Evolutionary conservation across 1,140 invertebrate species (phyloP).

Genomic region (silkworm (Bombyx mori)): ASM3026992v2 NC_085132.1:8881001-8881500

Average conservation of each 20-base stretch:
- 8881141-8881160: slow-evolving; percentile 31
- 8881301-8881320: slow-evolving; percentile 38
- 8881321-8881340: slow-evolving; percentile 58
- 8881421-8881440: too few species aligned
- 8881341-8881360: slow-evolving; percentile 59
- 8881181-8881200: slow-evolving; percentile 59
- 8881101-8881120: slow-evolving; percentile 49
- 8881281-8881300: slow-evolving; percentile 26
- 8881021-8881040: too few species aligned
- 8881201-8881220: slow-evolving; percentile 64
- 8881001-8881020: too few species aligned
- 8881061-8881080: too few species aligned
- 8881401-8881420: slow-evolving; percentile 28
- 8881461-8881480: too few species aligned
- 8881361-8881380: slow-evolving; percentile 62
- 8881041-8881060: too few species aligned
- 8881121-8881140: slow-evolving; percentile 33
- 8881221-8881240: slow-evolving; percentile 56
- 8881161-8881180: slow-evolving; percentile 32
- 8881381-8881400: slow-evolving; percentile 45
- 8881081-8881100: slow-evolving; percentile 42
- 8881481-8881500: too few species aligned
- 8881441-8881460: too few species aligned
- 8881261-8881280: slow-evolving; percentile 29
- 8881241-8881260: slow-evolving; percentile 54